Conservation (phyloP, 2,797 vertebrate species). For the Semotilus atromaculatus region DNA sequence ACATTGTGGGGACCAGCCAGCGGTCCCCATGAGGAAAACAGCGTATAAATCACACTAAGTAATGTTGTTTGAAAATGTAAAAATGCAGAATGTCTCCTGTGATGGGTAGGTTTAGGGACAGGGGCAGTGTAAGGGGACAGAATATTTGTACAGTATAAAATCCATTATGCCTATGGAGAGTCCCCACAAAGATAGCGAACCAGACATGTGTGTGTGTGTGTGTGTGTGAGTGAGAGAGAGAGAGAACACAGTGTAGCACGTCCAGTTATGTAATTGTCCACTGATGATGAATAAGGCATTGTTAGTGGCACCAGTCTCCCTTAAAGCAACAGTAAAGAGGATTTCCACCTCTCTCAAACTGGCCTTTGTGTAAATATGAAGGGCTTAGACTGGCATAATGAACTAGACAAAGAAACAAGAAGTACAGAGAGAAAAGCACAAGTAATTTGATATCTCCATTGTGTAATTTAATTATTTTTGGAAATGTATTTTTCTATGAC, state of each 20-base stretch:
- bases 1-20: no score
- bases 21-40: no score
- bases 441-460: constrained; percentile 63
- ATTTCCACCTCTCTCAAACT: constrained; percentile 54
- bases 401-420: not conserved
- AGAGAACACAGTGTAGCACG: not conserved
- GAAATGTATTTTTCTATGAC: no score
- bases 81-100: no score
- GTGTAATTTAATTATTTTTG: not conserved
- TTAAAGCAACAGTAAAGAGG: constrained; percentile 57
- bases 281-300: constrained; percentile 56
- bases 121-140: no score
- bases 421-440: constrained; percentile 63
- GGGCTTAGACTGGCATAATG: constrained; percentile 14
- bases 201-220: constrained; percentile 16
- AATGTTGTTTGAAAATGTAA: no score
- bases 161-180: no score
- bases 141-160: no score
- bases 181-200: no score
- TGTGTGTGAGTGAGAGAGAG: not conserved
- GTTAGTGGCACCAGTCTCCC: constrained; percentile 47
- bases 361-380: constrained; percentile 47
- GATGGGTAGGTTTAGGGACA: no score
- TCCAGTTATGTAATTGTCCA: constrained; percentile 59
- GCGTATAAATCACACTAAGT: no score